Base-by-base conservation (phyloP, 2,797 vertebrate species). In the Hoplostethus atlanticus region DNA sequence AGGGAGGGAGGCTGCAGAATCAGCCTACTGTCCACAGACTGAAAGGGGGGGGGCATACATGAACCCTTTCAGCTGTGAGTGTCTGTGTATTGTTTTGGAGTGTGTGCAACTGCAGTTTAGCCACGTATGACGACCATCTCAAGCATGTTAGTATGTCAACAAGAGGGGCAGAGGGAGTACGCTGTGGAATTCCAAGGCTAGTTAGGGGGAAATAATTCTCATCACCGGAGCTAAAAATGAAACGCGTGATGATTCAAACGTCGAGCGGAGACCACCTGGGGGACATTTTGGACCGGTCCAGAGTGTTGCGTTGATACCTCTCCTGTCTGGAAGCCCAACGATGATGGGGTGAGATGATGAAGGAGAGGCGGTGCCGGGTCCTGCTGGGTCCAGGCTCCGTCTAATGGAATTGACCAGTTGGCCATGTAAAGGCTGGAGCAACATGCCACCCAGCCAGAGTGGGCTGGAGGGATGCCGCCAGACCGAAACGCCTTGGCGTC, bases 1-100 rank as follows among this genome's bases (percentile, higher is more conserved):
- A 74, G 81, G 64, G 73, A 79, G 95, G 93, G 89, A 96, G 95
- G 95, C 96, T 96, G 96, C 95, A 97, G 96, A 97, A 97, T 96
- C 96, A 96, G 95, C 95, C 95, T 95, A 96, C 94, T 96, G 96
- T 97, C 95, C 96, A 96, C 79, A 81, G 75, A 82, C 74, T 6
- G 64, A 36, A 21, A 21, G 21, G 59, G 11, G 17, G 34, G 62
- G 64, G 71, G 77, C 44, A 55, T 79, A 81, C 79, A 89, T 81
- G 86, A 86, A 81, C 80, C 76, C 79, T 87, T 91, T 90, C 86
- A 90, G 89, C 87, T 89, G 83, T 64, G 74, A 64, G 79, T 81
- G 73, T 87, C 55, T 85, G 77, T 84, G 82, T 72, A 78, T 83
- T 81, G 79, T 83, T 84, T 79, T 75, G 54, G 11, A 30, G 67